A percentile compares a stretch with the other conserved stretches of the same genome.
Conservation (phyloP, 2,797 vertebrate species). For the Carapus acus region DNA sequence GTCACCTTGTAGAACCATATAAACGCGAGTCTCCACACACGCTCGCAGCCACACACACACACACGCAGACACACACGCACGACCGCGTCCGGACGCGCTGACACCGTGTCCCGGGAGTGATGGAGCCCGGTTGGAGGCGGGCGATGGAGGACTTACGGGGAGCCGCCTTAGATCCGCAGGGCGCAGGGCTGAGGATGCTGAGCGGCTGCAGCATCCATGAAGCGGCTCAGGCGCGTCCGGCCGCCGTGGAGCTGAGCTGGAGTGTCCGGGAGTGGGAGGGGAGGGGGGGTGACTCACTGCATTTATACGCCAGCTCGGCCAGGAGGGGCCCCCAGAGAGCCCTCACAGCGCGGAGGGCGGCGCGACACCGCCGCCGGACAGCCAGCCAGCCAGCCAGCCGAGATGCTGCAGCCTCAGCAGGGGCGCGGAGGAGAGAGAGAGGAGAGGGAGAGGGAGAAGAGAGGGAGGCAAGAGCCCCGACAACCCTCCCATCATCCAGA, state of each 20-base stretch:
- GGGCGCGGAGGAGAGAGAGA: neutral
- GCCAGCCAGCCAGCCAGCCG: conserved; percentile 26
- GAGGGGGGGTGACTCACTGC: conserved; percentile 53
- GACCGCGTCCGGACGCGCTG: too few relatives aligned
- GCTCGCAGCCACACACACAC: conserved; percentile 3
- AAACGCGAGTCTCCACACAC: too few relatives aligned
- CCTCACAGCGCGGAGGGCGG: conserved; percentile 34
- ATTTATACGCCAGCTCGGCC: conserved; percentile 62
- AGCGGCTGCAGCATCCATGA: conserved; percentile 68
- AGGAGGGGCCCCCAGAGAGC: conserved; percentile 55
- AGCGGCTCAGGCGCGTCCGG: conserved; percentile 57
- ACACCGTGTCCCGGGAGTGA: conserved; percentile 1
- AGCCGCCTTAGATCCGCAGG: conserved; percentile 52
- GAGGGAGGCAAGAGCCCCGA: too few relatives aligned
- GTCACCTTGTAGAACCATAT: conserved; percentile 16
- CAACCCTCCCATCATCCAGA: too few relatives aligned
- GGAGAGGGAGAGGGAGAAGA: too few relatives aligned
- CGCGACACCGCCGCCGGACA: conserved; percentile 35
- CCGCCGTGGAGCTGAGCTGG: conserved; percentile 49
- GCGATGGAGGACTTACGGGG: conserved; percentile 54
- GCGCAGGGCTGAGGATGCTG: conserved; percentile 65
- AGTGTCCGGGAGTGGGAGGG: conserved; percentile 59
- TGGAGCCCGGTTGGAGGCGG: neutral
- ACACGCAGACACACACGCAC: conserved; percentile 7
- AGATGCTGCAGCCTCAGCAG: conserved; percentile 25